Percentiles rank a stretch among this genome's conserved stretches.
Conservation (phyloP, 1,140 invertebrate genomes). For the Delia radicum region DNA sequence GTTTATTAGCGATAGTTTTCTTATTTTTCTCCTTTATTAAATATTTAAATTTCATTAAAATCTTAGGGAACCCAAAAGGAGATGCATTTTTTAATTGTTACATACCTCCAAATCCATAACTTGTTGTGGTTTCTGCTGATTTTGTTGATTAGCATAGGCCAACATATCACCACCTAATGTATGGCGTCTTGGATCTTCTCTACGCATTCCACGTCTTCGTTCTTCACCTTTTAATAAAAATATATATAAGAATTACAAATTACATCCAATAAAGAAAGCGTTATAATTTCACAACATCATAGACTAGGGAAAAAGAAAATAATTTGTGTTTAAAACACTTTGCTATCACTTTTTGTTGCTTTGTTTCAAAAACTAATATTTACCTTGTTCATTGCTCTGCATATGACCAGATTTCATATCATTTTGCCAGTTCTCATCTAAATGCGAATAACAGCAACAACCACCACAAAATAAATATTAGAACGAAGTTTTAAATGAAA, state of each 20-base stretch:
- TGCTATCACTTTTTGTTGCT: background rate
- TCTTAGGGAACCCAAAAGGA: too few species aligned
- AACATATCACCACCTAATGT: conserved; percentile 69
- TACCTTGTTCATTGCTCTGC: conserved; percentile 49
- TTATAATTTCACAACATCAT: conserved; percentile 9
- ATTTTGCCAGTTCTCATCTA: conserved; percentile 56
- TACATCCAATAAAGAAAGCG: background rate
- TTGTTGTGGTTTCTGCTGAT: conserved; percentile 60
- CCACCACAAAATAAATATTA: conserved; percentile 2
- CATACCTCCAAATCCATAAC: conserved; percentile 73
- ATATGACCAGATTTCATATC: conserved; percentile 48
- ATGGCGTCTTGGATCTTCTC: conserved; percentile 68
- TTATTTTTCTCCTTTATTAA: too few species aligned
- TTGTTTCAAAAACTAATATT: conserved; percentile 25
- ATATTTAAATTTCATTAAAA: too few species aligned
- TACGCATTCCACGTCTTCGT: conserved; percentile 57
- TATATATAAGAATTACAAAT: background rate
- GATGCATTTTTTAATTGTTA: too few species aligned
- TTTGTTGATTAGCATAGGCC: conserved; percentile 59
- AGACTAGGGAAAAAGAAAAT: background rate
- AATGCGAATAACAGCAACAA: conserved; percentile 15
- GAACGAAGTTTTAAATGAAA: conserved; percentile 8
- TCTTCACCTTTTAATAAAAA: conserved; percentile 31
- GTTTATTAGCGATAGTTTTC: too few species aligned
- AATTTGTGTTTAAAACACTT: background rate